phyloP scores from a whole-genome alignment of 2,113 vertebrate species.

The Phainopepla nitens region DNA sequence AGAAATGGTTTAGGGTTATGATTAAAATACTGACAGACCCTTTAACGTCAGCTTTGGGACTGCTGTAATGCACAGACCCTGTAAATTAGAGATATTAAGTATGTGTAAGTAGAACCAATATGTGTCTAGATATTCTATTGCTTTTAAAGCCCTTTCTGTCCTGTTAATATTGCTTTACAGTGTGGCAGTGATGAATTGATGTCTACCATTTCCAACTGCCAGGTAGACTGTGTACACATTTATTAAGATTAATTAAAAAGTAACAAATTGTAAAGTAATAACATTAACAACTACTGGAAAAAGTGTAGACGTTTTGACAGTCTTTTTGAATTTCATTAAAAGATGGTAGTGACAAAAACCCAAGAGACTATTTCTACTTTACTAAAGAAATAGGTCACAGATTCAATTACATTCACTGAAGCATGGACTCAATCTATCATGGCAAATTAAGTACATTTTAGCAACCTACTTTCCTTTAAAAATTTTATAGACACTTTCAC shows the following conservation, averaged over 20 bases:
- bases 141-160: conserved; percentile 46
- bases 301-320: conserved; percentile 90
- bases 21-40: conserved; percentile 24
- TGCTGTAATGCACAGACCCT: not conserved
- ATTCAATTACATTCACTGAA: conserved; percentile 99
- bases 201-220: conserved; percentile 60
- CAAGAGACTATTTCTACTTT: conserved; percentile 98
- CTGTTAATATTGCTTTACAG: conserved; percentile 60
- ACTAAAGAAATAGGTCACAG: conserved; percentile 99
- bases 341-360: conserved; percentile 96
- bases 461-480: conserved; percentile 99
- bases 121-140: conserved; percentile 14
- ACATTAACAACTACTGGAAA: conserved; percentile 87
- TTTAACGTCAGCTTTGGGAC: not conserved
- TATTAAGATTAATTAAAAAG: conserved; percentile 88
- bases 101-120: conserved; percentile 60
- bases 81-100: conserved; percentile 38
- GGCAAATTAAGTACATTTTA: conserved; percentile 99
- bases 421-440: conserved; percentile 99
- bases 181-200: conserved; percentile 61
- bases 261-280: conserved; percentile 83
- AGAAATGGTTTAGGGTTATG: not conserved
- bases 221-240: conserved; percentile 74
- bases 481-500: conserved; percentile 99
- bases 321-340: conserved; percentile 97